Evolutionary conservation across 2,797 vertebrate genomes (phyloP).

Genomic region (Pseudomugil tenellus): DNA sequence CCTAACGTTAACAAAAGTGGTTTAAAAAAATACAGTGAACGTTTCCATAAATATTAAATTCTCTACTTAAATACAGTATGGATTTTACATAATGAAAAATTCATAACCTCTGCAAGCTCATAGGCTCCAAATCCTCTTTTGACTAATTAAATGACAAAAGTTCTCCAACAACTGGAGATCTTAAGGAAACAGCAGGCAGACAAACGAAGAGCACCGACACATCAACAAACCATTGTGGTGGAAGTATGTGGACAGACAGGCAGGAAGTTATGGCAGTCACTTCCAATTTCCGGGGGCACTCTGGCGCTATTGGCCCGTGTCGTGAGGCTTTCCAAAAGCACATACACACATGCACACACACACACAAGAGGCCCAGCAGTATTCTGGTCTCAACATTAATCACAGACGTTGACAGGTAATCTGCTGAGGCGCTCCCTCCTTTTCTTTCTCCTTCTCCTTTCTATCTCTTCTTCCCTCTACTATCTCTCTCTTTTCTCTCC

Average conservation of each 20-base stretch:
- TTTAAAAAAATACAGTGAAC: background rate
- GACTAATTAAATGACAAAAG: background rate
- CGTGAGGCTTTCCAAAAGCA: constrained; percentile 46
- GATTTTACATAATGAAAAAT: background rate
- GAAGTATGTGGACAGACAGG: constrained; percentile 50
- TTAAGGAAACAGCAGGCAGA: background rate
- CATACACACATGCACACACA: constrained; percentile 38
- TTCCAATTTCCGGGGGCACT: constrained; percentile 73
- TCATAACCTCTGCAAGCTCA: background rate
- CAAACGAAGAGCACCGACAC: constrained; percentile 7
- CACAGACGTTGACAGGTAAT: constrained; percentile 83
- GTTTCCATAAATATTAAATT: background rate
- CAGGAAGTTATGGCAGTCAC: constrained; percentile 67
- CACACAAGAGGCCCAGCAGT: constrained; percentile 53
- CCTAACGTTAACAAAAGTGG: background rate
- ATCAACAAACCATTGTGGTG: constrained; percentile 26
- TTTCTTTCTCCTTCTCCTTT: constrained; percentile 32
- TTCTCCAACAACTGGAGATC: background rate
- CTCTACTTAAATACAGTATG: background rate
- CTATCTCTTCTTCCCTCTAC: constrained; percentile 32
- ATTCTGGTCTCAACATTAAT: constrained; percentile 81
- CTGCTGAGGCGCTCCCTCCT: constrained; percentile 67
- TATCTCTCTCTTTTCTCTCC: constrained; percentile 12
- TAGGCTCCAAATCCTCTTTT: background rate
- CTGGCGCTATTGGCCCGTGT: constrained; percentile 64